Base-by-base conservation (phyloP, 2,888 invertebrate genomes). In the Phlogophora meticulosa region DNA sequence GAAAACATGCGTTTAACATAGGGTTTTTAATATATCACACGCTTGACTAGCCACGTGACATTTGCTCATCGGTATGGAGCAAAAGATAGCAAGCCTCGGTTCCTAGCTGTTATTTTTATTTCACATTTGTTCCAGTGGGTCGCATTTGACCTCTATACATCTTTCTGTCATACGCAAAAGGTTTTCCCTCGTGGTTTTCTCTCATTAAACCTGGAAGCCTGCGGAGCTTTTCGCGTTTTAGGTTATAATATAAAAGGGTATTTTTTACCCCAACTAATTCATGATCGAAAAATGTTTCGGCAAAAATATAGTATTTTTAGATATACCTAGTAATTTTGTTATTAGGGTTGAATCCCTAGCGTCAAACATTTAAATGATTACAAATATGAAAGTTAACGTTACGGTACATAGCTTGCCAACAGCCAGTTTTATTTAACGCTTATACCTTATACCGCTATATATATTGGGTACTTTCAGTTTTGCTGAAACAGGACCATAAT, bases 171-270 rank as follows among this genome's bases (percentile, higher is more conserved):
- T 58, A 69, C 43, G 65, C 60, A 63, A 76, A 79, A 72, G 69
- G 75, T 66, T 69, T 38, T 74, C 65, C 80, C 75, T 69, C 13
- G 79, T 45, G 76, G 62, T 46, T 49, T 46, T 45, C 49, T 52
- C 24, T 52, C 51, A 72, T 76, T 77, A 78, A 59, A 52, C 36
- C 28, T 46, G 55, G 28, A 55, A 58, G 49, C 53, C 5, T 38
- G 42, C 45, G 24, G 48, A 32, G 42, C 15, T 65, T 69, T 67
- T 58, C 22, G 17, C 48, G 15, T 58, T 59, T 52, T 62, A 36
- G 11, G 9, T 38, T 46, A 10, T 22, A 24, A n/a, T 46, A 13
- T 38, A 38, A 42, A 59, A 28, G 24, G 20, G n/a, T 42, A 13
- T 52, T 51, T 40, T 38, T 48, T 22, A 28, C 10, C 24, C 7